Base-by-base conservation (phyloP, 2,113 vertebrate genomes). In the Bettongia penicillata region DNA sequence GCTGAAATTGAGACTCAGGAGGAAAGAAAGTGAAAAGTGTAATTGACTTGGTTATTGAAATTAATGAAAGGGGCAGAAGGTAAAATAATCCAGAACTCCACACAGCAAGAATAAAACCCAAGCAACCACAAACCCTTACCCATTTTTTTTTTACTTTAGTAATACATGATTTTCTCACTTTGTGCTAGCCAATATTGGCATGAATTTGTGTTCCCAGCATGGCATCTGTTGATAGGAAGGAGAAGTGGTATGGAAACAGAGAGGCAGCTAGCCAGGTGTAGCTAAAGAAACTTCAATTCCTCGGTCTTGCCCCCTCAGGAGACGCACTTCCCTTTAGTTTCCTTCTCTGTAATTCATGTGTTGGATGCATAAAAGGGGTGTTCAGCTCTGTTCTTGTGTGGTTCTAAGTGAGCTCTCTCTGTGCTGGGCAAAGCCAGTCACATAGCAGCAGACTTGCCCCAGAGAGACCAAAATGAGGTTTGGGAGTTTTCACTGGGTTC, bases 121-220 rank as follows among this genome's bases (percentile, higher is more conserved):
- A 55, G 2, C 55, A 57, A 16, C 12, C 14, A 37, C 10, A 68
- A 68, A 37, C 3, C 55, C 31, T 68, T 37, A 68, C 3, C 31
- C 28, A 68, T 68, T 68, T 92, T 93, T 92, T 93, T 68, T 92
- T 93, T 94, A 24, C 90, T 68, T 89, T 31, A 93, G 22, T 77
- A 50, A 91, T 51, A 77, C 8, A 31, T 31, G 55, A 28, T 31
- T 61, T 61, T 31, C 28, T 89, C 55, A 47, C 93, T 48, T 92
- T 51, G 0, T 93, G 51, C 52, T 91, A n/a, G 61, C 14, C 14
- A 77, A 16, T n/a, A 77, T n/a, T 77, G n/a, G 14, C 31, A n/a
- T 77, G 61, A 37, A 12, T 77, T 94, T 95, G 51, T 89, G 51
- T 91, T 97, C 93, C 93, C 51, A 2, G 43, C 1, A 12, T 25